phyloP scores from a whole-genome alignment of 2,888 invertebrate genomes.

The Platycheirus rosarum region DNA sequence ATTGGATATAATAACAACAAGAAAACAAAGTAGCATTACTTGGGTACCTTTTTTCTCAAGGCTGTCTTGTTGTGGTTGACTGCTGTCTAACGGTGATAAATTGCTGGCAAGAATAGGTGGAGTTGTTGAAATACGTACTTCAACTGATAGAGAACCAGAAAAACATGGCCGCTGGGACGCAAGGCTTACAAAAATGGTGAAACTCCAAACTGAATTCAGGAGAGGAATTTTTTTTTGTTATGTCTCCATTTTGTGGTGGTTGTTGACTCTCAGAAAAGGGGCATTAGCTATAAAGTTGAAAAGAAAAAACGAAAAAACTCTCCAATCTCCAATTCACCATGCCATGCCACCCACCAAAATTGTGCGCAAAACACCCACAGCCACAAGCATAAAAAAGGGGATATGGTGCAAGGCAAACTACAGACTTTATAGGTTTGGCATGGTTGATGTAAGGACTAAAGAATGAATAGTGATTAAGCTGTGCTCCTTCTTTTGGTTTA shows the following conservation, averaged over 20 bases:
- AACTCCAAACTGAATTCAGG: neutral
- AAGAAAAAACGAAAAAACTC: conserved; percentile 25
- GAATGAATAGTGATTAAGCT: neutral
- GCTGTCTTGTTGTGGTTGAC: conserved; percentile 64
- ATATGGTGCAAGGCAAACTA: neutral
- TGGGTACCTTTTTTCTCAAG: conserved; percentile 63
- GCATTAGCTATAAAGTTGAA: neutral
- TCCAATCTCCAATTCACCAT: conserved; percentile 29
- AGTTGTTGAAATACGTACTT: conserved; percentile 7
- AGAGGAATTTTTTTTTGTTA: no score
- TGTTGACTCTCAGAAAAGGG: conserved; percentile 8
- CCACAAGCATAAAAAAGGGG: conserved; percentile 1
- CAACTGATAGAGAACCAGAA: conserved; percentile 43
- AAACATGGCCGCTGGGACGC: conserved; percentile 45
- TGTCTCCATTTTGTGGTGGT: conserved; percentile 25
- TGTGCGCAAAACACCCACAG: conserved; percentile 51
- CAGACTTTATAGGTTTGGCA: neutral
- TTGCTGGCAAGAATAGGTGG: conserved; percentile 60
- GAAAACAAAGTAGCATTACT: conserved; percentile 16
- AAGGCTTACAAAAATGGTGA: conserved; percentile 19
- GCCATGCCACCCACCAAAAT: conserved; percentile 58
- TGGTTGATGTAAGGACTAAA: neutral
- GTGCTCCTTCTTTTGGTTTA: conserved; percentile 12
- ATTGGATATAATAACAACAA: conserved; percentile 55
- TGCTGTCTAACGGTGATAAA: conserved; percentile 67